Base-by-base conservation (phyloP, 2,888 invertebrate species). In the Pasiphila rectangulata region DNA sequence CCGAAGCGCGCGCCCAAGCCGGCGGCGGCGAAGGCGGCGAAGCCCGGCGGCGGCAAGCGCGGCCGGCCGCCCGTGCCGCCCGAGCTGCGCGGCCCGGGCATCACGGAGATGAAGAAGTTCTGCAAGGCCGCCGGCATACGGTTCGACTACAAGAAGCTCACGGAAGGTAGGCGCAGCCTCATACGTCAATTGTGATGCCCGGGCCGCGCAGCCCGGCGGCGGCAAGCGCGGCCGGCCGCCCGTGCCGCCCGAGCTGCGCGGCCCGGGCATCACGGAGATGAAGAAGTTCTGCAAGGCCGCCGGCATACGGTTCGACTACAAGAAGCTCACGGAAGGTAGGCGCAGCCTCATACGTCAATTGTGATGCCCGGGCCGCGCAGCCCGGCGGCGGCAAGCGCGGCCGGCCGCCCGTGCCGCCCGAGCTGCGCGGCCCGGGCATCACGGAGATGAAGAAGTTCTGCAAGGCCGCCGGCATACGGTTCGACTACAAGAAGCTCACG, bases 361-460 rank as follows among this genome's bases (percentile, higher is more conserved):
- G n/a, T n/a, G n/a, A n/a, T n/a, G n/a, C n/a, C n/a, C n/a, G n/a
- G 52, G 55, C 13, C 59, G 64, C 38, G 27, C 55, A 50, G 42
- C n/a, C n/a, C n/a, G 67, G 19, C 2, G 58, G 29, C 17, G 55
- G 68, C 43, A 63, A 72, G 41, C 80, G 86, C 32, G 88, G 87
- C 47, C 70, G 86, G 1, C 88, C 87, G 40, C 86, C 86, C 51
- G 86, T 86, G 49, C 86, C 87, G 46, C 83, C 79, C 9, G 87
- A 86, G 64, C 70, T 84, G 55, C 66, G 87, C 2, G 76, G 79
- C 60, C 87, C 87, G 3, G 89, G 89, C 39, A 85, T 89, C 67
- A 88, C 86, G 0, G 87, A 88, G 21, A 85, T 89, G 86, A 89
- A 87, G 79, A 83, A 82, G 64, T 88, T 86, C 77, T 86, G 88